These are phyloP conservation scores for Trypoxylon attenuatum DNA, from an alignment of 2,888 invertebrate genomes.

Conservation along the genomic window DNA sequence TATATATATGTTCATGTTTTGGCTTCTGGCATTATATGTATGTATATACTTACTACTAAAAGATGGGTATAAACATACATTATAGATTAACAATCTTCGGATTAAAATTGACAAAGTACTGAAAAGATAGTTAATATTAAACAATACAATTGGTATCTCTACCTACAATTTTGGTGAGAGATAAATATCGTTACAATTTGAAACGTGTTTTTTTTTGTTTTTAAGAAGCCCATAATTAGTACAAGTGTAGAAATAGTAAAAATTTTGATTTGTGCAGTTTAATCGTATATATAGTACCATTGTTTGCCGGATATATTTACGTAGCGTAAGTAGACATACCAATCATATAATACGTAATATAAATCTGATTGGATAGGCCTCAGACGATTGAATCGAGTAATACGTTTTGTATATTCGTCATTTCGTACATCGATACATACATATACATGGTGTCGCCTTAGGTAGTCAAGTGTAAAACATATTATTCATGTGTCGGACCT, in stretches of 20 bases:
- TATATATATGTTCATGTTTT: constrained; percentile 4
- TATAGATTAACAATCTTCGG: constrained; percentile 12
- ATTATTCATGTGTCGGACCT: constrained; percentile 8
- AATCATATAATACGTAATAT: constrained; percentile 32
- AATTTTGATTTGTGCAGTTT: constrained; percentile 28
- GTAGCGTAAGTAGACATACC: constrained; percentile 33
- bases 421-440: constrained; percentile 65
- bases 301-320: too few species aligned
- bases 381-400: constrained; percentile 50
- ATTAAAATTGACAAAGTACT: constrained; percentile 27
- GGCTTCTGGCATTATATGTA: constrained; percentile 1
- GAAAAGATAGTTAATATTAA: constrained; percentile 20
- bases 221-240: constrained; percentile 5
- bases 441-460: constrained; percentile 60
- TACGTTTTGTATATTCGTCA: constrained; percentile 60
- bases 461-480: constrained; percentile 51
- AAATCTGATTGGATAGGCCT: constrained; percentile 55
- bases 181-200: constrained; percentile 12
- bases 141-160: constrained; percentile 36
- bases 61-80: constrained; percentile 15
- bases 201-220: constrained; percentile 3
- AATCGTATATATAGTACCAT: too few species aligned
- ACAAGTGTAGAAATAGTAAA: constrained; percentile 26
- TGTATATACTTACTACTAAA: constrained; percentile 17
- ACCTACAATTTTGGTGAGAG: too few species aligned